These are phyloP conservation scores for Sapajus apella DNA, from an alignment of 2,113 vertebrate species.

Conservation along the genomic window DNA sequence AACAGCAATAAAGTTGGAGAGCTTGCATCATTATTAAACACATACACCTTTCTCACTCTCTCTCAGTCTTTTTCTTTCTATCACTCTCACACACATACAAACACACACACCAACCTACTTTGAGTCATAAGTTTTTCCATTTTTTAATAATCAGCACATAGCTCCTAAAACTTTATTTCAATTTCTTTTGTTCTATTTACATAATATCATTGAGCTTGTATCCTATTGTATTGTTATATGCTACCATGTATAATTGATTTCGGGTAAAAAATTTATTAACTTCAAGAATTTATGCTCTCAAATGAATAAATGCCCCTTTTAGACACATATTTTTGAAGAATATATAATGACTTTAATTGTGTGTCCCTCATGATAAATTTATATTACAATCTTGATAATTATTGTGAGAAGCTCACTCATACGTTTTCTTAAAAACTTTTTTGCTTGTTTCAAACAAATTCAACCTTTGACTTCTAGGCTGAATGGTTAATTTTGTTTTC, in stretches of 20 bases:
- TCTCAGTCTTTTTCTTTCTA: neutral
- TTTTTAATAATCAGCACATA: neutral
- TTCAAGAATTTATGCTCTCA: neutral
- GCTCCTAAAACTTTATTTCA: neutral
- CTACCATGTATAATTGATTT: neutral
- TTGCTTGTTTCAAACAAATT: conserved; percentile 7
- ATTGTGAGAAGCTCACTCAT: neutral
- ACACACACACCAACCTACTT: neutral
- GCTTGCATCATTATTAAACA: neutral
- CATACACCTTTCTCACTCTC: neutral
- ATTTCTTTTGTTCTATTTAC: neutral
- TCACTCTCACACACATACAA: neutral
- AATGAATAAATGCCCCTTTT: neutral
- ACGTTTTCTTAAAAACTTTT: neutral
- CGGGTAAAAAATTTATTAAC: neutral
- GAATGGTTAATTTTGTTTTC: conserved; percentile 40
- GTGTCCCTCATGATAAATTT: neutral
- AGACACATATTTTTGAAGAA: neutral
- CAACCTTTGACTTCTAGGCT: neutral
- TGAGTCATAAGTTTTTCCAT: neutral
- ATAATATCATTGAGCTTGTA: neutral
- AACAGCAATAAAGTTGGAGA: neutral
- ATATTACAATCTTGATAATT: conserved; percentile 3
- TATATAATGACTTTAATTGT: neutral
- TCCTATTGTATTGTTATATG: neutral